Evolutionary conservation across 2,113 vertebrate species (phyloP).

Genomic region (Pipra filicauda): DNA sequence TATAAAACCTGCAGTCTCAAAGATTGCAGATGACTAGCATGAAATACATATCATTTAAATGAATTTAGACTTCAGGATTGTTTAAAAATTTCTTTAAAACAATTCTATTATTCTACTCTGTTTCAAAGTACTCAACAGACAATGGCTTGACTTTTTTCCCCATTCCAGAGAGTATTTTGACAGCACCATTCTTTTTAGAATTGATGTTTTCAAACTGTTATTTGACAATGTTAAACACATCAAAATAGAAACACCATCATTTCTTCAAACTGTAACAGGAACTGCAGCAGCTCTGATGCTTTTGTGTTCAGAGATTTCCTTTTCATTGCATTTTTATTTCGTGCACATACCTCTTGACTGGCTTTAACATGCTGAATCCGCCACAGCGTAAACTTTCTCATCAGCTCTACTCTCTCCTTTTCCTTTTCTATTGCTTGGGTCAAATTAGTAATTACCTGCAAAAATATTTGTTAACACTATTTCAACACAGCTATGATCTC

Average conservation of each 20-base stretch:
- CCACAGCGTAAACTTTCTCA: slow-evolving; percentile 88
- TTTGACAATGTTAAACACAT: background rate
- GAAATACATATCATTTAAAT: background rate
- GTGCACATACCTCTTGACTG: slow-evolving; percentile 83
- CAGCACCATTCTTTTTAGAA: background rate
- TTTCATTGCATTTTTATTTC: background rate
- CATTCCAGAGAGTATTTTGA: background rate
- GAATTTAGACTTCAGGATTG: background rate
- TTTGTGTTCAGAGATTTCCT: background rate
- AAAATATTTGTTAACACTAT: slow-evolving; percentile 15
- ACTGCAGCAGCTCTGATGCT: background rate
- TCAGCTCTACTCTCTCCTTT: slow-evolving; percentile 86
- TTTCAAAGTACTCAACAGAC: background rate
- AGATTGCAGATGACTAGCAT: background rate
- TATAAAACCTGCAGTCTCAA: background rate
- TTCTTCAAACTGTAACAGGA: background rate
- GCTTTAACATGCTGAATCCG: slow-evolving; percentile 79
- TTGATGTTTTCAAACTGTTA: background rate
- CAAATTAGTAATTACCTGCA: slow-evolving; percentile 88
- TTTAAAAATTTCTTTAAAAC: background rate
- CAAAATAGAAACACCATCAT: background rate
- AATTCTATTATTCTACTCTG: background rate
- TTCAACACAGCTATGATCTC: background rate
- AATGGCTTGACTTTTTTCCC: background rate
- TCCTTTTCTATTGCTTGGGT: slow-evolving; percentile 84